These are phyloP conservation scores for Myotis pilosus DNA, from an alignment of 2,797 vertebrate genomes.

Conservation along the genomic window DNA sequence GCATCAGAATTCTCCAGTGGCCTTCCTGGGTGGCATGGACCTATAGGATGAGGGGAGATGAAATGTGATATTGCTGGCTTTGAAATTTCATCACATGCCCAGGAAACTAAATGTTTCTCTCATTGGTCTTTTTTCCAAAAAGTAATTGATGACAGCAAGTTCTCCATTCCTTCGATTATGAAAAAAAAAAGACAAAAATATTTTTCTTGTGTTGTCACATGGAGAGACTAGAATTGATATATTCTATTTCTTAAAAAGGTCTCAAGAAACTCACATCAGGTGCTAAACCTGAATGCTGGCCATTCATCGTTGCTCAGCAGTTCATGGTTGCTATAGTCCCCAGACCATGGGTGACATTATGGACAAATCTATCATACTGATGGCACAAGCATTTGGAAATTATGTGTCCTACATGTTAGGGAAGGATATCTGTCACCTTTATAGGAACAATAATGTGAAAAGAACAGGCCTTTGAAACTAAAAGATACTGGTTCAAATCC, in stretches of 20 bases:
- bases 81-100: conserved; percentile 40
- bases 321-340: neutral
- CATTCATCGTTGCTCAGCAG: neutral
- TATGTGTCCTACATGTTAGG: neutral
- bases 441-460: neutral
- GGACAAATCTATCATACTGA: neutral
- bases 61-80: conserved; percentile 37
- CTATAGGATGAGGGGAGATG: neutral
- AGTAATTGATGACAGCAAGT: neutral
- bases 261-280: neutral
- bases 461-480: neutral
- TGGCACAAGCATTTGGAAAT: neutral
- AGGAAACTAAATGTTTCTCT: conserved; percentile 36
- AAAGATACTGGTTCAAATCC: conserved; percentile 18
- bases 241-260: conserved; percentile 17
- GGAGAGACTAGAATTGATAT: conserved; percentile 3
- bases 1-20: conserved; percentile 32
- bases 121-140: conserved; percentile 20
- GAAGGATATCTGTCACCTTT: neutral
- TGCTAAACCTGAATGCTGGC: neutral
- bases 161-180: conserved; percentile 27
- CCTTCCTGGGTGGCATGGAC: neutral
- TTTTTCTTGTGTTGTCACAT: neutral
- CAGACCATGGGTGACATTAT: neutral
- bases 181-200: neutral